Base-by-base conservation (phyloP, 2,888 invertebrate species). In the Nymphalis polychloros region DNA sequence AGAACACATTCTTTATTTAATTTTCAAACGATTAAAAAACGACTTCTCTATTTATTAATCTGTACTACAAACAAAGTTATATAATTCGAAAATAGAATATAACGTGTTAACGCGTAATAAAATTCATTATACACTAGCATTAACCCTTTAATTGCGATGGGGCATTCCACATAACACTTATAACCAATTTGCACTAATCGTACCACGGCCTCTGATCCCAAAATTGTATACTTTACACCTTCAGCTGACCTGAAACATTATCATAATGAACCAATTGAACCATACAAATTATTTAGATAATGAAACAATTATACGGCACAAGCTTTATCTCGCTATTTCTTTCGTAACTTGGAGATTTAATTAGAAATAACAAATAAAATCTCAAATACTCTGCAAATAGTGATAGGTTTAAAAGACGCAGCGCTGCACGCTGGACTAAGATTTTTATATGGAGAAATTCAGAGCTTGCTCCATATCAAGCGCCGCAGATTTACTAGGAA, bases 121-220 rank as follows among this genome's bases (percentile, higher is more conserved):
- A 62, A 63, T 62, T 60, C 59, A 59, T 55, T 59, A 59, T 57
- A 59, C 17, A 31, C 67, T 13, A 55, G 47, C 53, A 66, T 67
- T 67, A 67, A 67, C 67, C 67, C 67, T 63, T 63, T 48, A 67
- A 67, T 62, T 49, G 57, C 67, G 67, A 35, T 50, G 59, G 67
- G 66, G 62, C 67, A 62, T 17, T n/a, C 31, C 60, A 62, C 57
- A 61, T 31, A 48, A 35, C 23, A 57, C 59, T 62, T 49, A 57
- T 48, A 63, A 67, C 55, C 62, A 67, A 67, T 67, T 67, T 67
- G 61, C 35, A 62, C 57, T 62, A 62, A 67, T 61, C 60, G 57
- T 63, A 62, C 61, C 48, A 57, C 61, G 70, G 68, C 70, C 70
- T 67, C 61, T 70, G 70, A 70, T 68, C 70, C 68, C 68, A 62